These are phyloP conservation scores for Microtus montanus DNA, from an alignment of 2,113 vertebrate genomes.

Conservation along the genomic window DNA sequence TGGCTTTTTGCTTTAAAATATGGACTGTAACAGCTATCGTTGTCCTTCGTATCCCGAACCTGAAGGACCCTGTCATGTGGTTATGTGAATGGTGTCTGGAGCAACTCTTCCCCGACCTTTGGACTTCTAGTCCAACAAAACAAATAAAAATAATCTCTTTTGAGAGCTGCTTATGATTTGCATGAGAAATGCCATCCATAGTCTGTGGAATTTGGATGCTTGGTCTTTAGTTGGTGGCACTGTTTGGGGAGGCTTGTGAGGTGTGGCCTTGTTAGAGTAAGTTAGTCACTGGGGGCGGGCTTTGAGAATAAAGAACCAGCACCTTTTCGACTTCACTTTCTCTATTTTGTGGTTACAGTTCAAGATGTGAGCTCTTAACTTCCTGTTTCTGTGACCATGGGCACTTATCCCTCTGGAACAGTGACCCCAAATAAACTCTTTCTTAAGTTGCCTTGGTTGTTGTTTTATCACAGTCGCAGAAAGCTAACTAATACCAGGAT, in stretches of 20 bases:
- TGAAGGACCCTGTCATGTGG: too few species aligned
- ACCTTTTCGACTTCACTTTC: not conserved
- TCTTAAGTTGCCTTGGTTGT: not conserved
- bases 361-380: not conserved
- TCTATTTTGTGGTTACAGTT: not conserved
- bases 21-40: too few species aligned
- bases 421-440: not conserved
- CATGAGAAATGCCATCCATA: not conserved
- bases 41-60: too few species aligned
- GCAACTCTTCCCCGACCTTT: too few species aligned
- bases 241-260: not conserved
- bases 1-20: too few species aligned
- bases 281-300: not conserved
- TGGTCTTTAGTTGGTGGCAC: not conserved
- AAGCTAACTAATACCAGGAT: not conserved
- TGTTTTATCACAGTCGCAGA: not conserved
- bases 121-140: not conserved
- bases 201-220: not conserved
- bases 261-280: not conserved
- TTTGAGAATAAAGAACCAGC: not conserved
- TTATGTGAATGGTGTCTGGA: too few species aligned
- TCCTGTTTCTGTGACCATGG: not conserved
- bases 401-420: not conserved
- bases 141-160: not conserved
- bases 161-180: not conserved